A percentile compares a stretch with the other conserved stretches of the same genome.
Conservation (phyloP, 2,113 vertebrate genomes). For the Anseranas semipalmata region DNA sequence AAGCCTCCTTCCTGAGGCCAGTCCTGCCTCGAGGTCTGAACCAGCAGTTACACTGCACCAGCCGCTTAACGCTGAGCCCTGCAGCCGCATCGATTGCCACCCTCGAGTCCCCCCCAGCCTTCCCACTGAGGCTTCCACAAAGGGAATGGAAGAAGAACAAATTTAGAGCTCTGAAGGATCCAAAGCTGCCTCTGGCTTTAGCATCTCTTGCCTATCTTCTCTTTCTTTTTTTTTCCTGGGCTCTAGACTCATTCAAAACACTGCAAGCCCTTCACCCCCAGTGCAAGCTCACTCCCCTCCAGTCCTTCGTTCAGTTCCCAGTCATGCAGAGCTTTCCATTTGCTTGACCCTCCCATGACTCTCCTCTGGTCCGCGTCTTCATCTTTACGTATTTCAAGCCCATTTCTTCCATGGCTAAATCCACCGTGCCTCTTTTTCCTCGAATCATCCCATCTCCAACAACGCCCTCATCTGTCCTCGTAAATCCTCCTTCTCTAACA, state of each 20-base stretch:
- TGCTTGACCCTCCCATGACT: fast-evolving
- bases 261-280: neutral
- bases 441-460: neutral
- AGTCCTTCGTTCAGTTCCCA: neutral
- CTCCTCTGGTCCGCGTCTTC: neutral
- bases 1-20: neutral
- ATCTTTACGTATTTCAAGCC: neutral
- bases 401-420: neutral
- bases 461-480: fast-evolving
- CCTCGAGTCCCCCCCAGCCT: neutral
- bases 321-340: neutral
- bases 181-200: neutral
- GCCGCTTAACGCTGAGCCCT: neutral
- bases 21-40: neutral
- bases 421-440: neutral
- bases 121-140: neutral
- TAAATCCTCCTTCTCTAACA: neutral
- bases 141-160: neutral
- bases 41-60: neutral
- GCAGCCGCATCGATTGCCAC: neutral
- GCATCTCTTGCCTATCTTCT: neutral
- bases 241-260: neutral
- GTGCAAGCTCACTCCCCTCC: neutral
- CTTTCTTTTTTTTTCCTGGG: neutral
- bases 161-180: neutral